A percentile compares a stretch with the other conserved stretches of the same genome.
These are phyloP conservation scores for Netelia fuscicornis DNA, from an alignment of 2,888 invertebrate genomes.

Conservation along the genomic window DNA sequence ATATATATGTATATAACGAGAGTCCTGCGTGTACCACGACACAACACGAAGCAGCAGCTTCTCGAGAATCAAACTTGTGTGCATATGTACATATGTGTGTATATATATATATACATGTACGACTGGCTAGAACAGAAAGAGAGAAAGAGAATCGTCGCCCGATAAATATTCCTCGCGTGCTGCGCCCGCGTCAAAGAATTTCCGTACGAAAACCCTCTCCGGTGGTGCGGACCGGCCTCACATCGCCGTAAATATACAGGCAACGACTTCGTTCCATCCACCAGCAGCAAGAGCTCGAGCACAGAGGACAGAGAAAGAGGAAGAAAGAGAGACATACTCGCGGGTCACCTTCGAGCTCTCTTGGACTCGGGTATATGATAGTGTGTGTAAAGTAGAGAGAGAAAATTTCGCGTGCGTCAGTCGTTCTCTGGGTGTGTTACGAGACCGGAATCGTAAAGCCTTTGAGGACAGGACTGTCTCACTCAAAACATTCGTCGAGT, in stretches of 20 bases:
- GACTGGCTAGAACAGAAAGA: slow-evolving; percentile 29
- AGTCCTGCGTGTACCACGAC: slow-evolving; percentile 55
- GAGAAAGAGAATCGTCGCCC: slow-evolving; percentile 59
- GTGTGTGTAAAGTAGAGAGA: slow-evolving; percentile 1
- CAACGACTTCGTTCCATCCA: slow-evolving; percentile 70
- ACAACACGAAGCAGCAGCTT: slow-evolving; percentile 54
- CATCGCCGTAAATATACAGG: slow-evolving; percentile 68
- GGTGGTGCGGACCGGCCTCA: slow-evolving; percentile 57
- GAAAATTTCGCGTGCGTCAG: slow-evolving; percentile 66
- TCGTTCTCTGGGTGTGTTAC: slow-evolving; percentile 67
- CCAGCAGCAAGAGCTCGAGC: slow-evolving; percentile 44
- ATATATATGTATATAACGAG: slow-evolving; percentile 31
- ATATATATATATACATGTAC: not conserved
- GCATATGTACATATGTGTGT: slow-evolving; percentile 10
- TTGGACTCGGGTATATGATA: slow-evolving; percentile 23
- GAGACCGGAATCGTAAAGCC: slow-evolving; percentile 77
- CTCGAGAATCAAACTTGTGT: slow-evolving; percentile 55
- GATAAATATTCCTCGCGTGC: slow-evolving; percentile 72
- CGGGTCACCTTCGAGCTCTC: slow-evolving; percentile 24
- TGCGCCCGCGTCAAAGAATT: slow-evolving; percentile 71
- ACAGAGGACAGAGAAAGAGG: slow-evolving; percentile 28
- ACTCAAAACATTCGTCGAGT: slow-evolving; percentile 30
- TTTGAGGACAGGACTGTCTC: slow-evolving; percentile 22
- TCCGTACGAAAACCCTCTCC: slow-evolving; percentile 67
- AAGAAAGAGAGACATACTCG: slow-evolving; percentile 13